Evolutionary conservation across 2,113 vertebrate genomes (phyloP), one percentile per base, ranked within the genome.

Genomic region (Machaerirhynchus nigripectus): DNA sequence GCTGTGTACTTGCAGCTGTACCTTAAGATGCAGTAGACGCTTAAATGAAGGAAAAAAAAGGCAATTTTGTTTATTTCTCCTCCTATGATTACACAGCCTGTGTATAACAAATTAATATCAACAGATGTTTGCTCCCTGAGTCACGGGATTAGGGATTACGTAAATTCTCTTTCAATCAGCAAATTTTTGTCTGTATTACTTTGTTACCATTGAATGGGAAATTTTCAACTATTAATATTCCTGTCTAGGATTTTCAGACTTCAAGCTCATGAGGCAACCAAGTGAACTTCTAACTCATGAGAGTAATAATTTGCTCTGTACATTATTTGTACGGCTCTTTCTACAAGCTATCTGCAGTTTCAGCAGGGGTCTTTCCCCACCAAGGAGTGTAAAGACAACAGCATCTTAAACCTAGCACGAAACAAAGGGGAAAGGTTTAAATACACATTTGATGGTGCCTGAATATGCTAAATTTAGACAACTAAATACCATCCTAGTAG

Each of bases 61-160:
- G 10, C 35, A 60, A 3, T 24, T 4, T 47, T 49, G 9, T 59
- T 82, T 64, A 17, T 70, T 93, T 91, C 42, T 90, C 10, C 21
- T 84, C 85, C 89, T 75, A 53, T 50, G 17, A 94, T 86, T 87
- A 65, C 21, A 30, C 24, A 94, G 85, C 37, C 65, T 75, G n/a
- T 21, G 17, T 67, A 27, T 12, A 64, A 79, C 46, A 88, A 96
- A 84, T 81, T 68, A 89, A 6, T 75, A 94, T 74, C 26, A 95
- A 95, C n/a, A 95, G 70, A 89, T 91, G 60, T 82, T 96, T 93
- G 44, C 8, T 95, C 64, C 69, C 47, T 88, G 64, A 47, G 83
- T 91, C 89, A 96, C n/a, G 79, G 47, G 79, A 96, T 89, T 91
- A 84, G 40, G 84, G 84, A 92, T 80, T 40, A 89, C 52, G 47